Percentiles rank a stretch among this genome's conserved stretches.
phyloP scores from a whole-genome alignment of 2,113 vertebrate genomes.

The Tenebrosternarchus preto region DNA sequence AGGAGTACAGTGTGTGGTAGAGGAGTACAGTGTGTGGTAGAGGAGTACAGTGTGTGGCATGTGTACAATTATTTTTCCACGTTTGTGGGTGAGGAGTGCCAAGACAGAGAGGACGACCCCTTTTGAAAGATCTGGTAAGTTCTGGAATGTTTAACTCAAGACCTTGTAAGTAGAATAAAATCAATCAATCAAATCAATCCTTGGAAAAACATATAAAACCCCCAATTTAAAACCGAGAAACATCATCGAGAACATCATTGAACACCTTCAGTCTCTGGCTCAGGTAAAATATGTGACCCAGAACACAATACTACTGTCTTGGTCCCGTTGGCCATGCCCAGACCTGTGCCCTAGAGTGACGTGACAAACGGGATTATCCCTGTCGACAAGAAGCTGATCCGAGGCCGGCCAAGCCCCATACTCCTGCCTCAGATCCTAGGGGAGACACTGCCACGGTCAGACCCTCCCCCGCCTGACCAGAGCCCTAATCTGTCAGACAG shows the following conservation, averaged over 20 bases:
- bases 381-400: constrained; percentile 78
- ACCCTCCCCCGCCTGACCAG: constrained; percentile 62
- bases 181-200: background rate
- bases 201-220: too few species aligned
- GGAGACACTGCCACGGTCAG: constrained; percentile 46
- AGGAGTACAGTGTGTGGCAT: background rate
- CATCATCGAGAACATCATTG: background rate
- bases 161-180: background rate
- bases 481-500: constrained; percentile 77
- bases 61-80: background rate
- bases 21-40: background rate
- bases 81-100: background rate
- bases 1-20: background rate
- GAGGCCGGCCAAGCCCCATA: constrained; percentile 65
- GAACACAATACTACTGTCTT: constrained; percentile 25
- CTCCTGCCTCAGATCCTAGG: constrained; percentile 51
- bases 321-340: constrained; percentile 52
- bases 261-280: constrained; percentile 14
- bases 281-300: constrained; percentile 23
- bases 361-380: constrained; percentile 81
- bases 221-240: background rate
- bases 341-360: constrained; percentile 69
- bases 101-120: background rate
- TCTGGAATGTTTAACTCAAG: background rate
- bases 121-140: constrained; percentile 15